These are phyloP conservation scores for Calidris pygmaea DNA, from an alignment of 2,113 vertebrate genomes.

Conservation along the genomic window DNA sequence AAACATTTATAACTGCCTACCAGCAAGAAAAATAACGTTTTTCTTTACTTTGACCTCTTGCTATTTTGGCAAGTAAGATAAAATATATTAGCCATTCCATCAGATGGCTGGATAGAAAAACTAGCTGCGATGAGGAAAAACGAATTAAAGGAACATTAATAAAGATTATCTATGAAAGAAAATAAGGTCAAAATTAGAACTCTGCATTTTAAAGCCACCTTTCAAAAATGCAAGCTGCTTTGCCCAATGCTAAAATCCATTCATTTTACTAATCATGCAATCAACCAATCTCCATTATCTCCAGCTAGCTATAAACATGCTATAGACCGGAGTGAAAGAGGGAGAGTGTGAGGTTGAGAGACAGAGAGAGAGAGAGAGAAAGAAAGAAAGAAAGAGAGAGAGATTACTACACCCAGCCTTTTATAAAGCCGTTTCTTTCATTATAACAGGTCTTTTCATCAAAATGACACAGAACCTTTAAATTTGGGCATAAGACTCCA, in stretches of 20 bases:
- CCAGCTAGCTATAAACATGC: slow-evolving; percentile 63
- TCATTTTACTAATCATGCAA: slow-evolving; percentile 64
- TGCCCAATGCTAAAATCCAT: slow-evolving; percentile 61
- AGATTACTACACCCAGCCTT: slow-evolving; percentile 71
- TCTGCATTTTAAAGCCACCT: slow-evolving; percentile 57
- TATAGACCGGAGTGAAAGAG: slow-evolving; percentile 65
- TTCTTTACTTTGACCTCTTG: not conserved
- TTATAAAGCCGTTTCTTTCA: slow-evolving; percentile 79
- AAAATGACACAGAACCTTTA: slow-evolving; percentile 71
- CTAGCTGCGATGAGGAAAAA: slow-evolving; percentile 32
- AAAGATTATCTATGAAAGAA: slow-evolving; percentile 63
- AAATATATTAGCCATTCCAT: slow-evolving; percentile 51
- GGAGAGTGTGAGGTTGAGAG: slow-evolving; percentile 65
- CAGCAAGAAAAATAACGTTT: not conserved
- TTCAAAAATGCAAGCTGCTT: slow-evolving; percentile 53
- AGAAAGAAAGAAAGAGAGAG: slow-evolving; percentile 29
- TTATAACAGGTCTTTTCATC: slow-evolving; percentile 76
- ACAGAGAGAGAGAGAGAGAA: not conserved
- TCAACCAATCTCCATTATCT: slow-evolving; percentile 65
- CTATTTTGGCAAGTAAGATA: slow-evolving; percentile 25
- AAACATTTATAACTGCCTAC: slow-evolving; percentile 1
- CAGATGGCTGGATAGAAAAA: slow-evolving; percentile 1
- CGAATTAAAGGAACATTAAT: slow-evolving; percentile 53
- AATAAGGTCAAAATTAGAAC: slow-evolving; percentile 58
- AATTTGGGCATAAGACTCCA: slow-evolving; percentile 64